Evolutionary conservation across 2,113 vertebrate genomes (phyloP), one percentile per base, ranked within the genome.

Genomic region (Serilophus lunatus): DNA sequence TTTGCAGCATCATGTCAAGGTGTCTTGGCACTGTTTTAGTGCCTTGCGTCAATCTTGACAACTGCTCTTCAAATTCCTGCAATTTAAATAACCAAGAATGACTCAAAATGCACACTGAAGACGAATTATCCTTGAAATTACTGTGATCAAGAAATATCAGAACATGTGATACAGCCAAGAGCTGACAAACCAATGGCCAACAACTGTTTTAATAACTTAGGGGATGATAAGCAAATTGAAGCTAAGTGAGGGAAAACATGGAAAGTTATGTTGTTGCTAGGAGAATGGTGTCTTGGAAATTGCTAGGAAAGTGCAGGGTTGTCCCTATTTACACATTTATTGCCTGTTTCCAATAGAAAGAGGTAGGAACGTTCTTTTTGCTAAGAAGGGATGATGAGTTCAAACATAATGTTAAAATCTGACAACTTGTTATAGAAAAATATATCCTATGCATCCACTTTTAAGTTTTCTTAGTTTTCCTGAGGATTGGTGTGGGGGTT

Each of bases 401-500:
- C 16, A 72, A 82, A 60, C 25, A 6, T 63, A 69, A 45, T 82
- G 36, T 18, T 84, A 23, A 83, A 71, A 38, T 31, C 33, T 78
- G 49, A 16, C 28, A 64, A 22, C 5, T 64, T 54, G 9, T 53
- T 79, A 16, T 5, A 17, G 59, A 50, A 74, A 76, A 63, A 35
- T 13, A 49, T 28, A 47, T 13, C 4, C 3, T n/a, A 5, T 54
- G 16, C 20, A 13, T 71, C 7, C 13, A 10, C 13, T 77, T 18
- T 8, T 6, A 1, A 71, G 12, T 57, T 47, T 66, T 88, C 47
- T 42, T 75, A 6, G 35, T 12, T 75, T 77, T 84, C 31, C 64
- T 25, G 47, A 53, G 12, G 18, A 4, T 0, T 47, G 19, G 18
- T n/a, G n/a, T n/a, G n/a, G n/a, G n/a, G n/a, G n/a, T n/a, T n/a